phyloP scores from a whole-genome alignment of 2,113 vertebrate genomes.

The Nycticryphes semicollaris region DNA sequence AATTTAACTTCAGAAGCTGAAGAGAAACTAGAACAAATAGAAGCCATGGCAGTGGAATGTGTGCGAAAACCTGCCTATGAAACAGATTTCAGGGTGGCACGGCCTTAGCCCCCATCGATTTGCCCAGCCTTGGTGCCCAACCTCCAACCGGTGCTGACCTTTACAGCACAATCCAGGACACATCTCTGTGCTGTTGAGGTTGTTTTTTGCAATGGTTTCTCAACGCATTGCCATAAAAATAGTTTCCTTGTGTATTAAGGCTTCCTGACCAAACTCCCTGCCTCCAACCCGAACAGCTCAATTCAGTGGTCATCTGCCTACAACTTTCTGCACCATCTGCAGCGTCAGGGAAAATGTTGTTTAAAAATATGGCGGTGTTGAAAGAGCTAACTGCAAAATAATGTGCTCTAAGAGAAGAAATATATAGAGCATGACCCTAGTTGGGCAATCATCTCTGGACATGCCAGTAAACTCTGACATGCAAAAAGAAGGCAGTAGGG shows the following conservation, averaged over 20 bases:
- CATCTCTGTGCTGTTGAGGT: neutral
- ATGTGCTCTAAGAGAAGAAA: neutral
- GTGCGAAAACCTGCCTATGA: neutral
- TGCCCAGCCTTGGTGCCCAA: fast-evolving
- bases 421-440: neutral
- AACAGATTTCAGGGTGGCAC: neutral
- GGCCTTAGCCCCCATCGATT: neutral
- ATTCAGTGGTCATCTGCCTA: neutral
- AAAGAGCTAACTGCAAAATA: neutral
- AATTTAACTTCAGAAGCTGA: neutral
- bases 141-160: neutral
- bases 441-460: neutral
- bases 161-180: neutral
- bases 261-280: neutral
- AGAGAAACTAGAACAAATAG: neutral
- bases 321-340: neutral
- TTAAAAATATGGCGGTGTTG: neutral
- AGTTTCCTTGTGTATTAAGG: neutral
- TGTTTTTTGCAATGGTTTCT: neutral
- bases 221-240: neutral
- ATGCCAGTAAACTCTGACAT: neutral
- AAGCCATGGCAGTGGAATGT: fast-evolving
- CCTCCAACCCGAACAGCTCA: neutral
- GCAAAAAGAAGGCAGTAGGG: neutral
- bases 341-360: neutral